Evolutionary conservation across 2,888 invertebrate species (phyloP).

Genomic region (Pachliopta kotzebuea): DNA sequence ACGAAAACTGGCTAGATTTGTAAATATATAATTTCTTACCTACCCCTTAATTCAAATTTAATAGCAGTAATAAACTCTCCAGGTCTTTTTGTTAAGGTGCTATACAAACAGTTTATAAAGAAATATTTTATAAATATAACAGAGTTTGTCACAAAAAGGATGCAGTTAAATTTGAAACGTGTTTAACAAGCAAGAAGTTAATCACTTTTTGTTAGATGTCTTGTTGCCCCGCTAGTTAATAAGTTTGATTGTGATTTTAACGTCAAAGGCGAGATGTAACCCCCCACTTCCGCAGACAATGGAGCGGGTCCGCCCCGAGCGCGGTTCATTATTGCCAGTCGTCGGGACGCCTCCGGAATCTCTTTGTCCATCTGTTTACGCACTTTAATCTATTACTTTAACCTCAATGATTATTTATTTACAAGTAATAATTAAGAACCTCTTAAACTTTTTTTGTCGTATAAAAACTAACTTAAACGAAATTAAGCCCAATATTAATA

Average conservation of each 20-base stretch:
- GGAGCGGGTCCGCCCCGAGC: slow-evolving; percentile 46
- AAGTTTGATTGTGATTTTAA: slow-evolving; percentile 50
- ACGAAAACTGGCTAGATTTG: slow-evolving; percentile 4
- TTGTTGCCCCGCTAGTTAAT: slow-evolving; percentile 38
- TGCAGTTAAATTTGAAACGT: slow-evolving; percentile 1
- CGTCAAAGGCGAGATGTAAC: slow-evolving; percentile 49
- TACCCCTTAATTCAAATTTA: slow-evolving; percentile 45
- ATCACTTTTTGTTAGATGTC: slow-evolving; percentile 22
- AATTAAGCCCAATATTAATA: too few species aligned
- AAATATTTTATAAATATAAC: slow-evolving; percentile 50
- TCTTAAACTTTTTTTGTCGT: neutral
- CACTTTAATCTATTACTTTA: slow-evolving; percentile 49
- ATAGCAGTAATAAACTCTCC: slow-evolving; percentile 53
- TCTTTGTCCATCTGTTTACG: slow-evolving; percentile 62
- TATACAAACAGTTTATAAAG: slow-evolving; percentile 58
- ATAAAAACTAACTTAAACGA: too few species aligned
- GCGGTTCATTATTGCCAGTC: slow-evolving; percentile 55
- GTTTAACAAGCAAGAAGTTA: slow-evolving; percentile 15
- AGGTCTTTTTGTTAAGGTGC: slow-evolving; percentile 67
- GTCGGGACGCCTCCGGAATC: slow-evolving; percentile 50
- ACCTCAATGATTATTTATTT: slow-evolving; percentile 34
- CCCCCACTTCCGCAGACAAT: slow-evolving; percentile 47
- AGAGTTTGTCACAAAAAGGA: slow-evolving; percentile 47
- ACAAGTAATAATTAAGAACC: neutral
- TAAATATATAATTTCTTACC: slow-evolving; percentile 31